Conservation (phyloP, 2,888 invertebrate genomes). For the Mycogona germanica region DNA sequence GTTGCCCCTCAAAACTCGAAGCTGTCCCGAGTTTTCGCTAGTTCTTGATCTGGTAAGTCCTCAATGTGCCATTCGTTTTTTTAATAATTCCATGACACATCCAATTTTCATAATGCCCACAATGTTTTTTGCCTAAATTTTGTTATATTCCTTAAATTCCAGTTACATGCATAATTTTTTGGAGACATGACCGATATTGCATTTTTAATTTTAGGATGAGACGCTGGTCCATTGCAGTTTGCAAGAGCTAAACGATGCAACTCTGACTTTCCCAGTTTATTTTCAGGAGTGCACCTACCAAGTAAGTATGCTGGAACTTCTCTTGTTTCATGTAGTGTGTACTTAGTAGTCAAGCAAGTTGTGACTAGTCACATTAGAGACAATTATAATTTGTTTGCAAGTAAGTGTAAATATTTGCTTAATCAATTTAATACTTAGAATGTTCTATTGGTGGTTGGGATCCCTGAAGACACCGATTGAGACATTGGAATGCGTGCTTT, state of each 20-base stretch:
- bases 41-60: slow-evolving; percentile 60
- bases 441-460: too few relatives aligned
- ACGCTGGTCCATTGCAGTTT: slow-evolving; percentile 91
- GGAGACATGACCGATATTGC: slow-evolving; percentile 9
- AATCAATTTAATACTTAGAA: too few relatives aligned
- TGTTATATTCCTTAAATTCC: too few relatives aligned
- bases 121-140: too few relatives aligned
- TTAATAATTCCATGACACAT: background rate
- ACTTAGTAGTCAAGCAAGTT: too few relatives aligned
- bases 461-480: too few relatives aligned
- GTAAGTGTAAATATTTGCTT: too few relatives aligned
- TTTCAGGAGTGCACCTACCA: slow-evolving; percentile 83
- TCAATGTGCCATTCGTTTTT: background rate
- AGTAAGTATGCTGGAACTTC: too few relatives aligned
- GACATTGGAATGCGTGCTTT: too few relatives aligned
- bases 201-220: slow-evolving; percentile 55
- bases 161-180: slow-evolving; percentile 2
- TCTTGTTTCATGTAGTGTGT: too few relatives aligned
- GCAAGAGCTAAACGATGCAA: slow-evolving; percentile 79
- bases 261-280: slow-evolving; percentile 81
- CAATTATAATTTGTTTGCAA: too few relatives aligned
- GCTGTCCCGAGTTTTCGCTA: slow-evolving; percentile 72
- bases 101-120: background rate
- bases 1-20: slow-evolving; percentile 77
- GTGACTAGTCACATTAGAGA: too few relatives aligned